A percentile compares a stretch with the other conserved stretches of the same genome.
Conservation (phyloP, 2,888 invertebrate genomes). For the Orthonychiurus folsomi region DNA sequence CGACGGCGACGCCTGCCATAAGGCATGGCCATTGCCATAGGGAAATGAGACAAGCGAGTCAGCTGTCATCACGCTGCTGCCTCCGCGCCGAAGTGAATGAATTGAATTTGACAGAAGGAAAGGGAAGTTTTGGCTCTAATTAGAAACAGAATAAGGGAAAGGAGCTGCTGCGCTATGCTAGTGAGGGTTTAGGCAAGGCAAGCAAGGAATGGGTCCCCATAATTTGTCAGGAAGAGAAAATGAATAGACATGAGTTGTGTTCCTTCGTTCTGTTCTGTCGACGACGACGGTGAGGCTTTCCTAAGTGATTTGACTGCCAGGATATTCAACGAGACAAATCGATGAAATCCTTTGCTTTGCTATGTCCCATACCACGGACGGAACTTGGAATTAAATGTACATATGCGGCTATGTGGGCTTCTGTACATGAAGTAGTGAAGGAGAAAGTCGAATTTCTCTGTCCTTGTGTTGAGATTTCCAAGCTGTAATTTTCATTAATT, state of each 20-base stretch:
- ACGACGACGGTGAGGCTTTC: not conserved
- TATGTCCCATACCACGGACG: slow-evolving; percentile 6
- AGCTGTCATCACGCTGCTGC: not conserved
- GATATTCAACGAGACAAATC: slow-evolving; percentile 6
- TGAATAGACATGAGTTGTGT: slow-evolving; percentile 6
- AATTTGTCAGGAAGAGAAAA: slow-evolving; percentile 8
- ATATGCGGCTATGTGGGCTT: too few species aligned
- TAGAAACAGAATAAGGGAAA: not conserved
- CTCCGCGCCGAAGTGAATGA: not conserved
- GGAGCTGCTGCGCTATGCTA: not conserved
- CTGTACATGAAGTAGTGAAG: too few species aligned
- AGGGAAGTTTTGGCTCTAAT: not conserved
- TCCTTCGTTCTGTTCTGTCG: not conserved
- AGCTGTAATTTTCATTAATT: too few species aligned
- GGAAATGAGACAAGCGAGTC: slow-evolving; percentile 5
- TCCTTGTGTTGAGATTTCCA: too few species aligned
- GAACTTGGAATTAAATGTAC: too few species aligned
- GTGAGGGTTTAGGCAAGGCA: not conserved
- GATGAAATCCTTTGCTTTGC: not conserved
- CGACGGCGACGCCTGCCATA: too few species aligned
- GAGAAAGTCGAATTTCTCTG: too few species aligned
- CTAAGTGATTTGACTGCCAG: not conserved
- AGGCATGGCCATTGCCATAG: too few species aligned
- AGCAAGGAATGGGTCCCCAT: not conserved
- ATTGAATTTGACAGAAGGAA: slow-evolving; percentile 2